Conservation (phyloP, 1,140 invertebrate genomes). For the Lutraria rhynchaena region DNA sequence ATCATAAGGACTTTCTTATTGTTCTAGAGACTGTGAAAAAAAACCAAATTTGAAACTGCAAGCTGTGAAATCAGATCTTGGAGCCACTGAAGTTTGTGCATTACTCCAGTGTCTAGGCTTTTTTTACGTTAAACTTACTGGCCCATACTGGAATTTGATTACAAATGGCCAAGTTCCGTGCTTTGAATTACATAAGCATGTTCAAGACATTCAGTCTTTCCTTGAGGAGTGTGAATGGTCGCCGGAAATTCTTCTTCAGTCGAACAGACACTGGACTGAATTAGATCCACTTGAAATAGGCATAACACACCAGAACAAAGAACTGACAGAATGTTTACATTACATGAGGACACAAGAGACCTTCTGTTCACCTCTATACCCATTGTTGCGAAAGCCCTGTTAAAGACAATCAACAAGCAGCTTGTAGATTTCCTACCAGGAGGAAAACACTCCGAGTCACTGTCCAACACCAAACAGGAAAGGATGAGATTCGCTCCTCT, state of each 20-base stretch:
- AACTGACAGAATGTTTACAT: not conserved
- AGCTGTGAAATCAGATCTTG: constrained; percentile 30
- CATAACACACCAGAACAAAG: not conserved
- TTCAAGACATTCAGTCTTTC: constrained; percentile 11
- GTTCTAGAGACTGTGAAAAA: constrained; percentile 34
- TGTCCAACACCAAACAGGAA: not conserved
- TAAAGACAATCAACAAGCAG: constrained; percentile 11
- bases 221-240: constrained; percentile 2
- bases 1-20: not conserved
- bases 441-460: not conserved
- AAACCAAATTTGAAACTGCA: constrained; percentile 16
- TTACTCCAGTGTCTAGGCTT: constrained; percentile 46
- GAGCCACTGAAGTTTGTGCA: not conserved
- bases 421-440: constrained; percentile 17
- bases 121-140: constrained; percentile 47
- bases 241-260: not conserved
- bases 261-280: not conserved
- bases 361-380: not conserved
- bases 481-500: not conserved
- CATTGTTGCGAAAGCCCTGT: not conserved
- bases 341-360: not conserved
- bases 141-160: constrained; percentile 57
- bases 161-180: constrained; percentile 45
- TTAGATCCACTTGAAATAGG: constrained; percentile 11
- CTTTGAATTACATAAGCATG: constrained; percentile 26